Percentiles rank a stretch among this genome's conserved stretches.
Evolutionary conservation across 2,113 vertebrate genomes (phyloP).

Genomic region (Otocyon megalotis): DNA sequence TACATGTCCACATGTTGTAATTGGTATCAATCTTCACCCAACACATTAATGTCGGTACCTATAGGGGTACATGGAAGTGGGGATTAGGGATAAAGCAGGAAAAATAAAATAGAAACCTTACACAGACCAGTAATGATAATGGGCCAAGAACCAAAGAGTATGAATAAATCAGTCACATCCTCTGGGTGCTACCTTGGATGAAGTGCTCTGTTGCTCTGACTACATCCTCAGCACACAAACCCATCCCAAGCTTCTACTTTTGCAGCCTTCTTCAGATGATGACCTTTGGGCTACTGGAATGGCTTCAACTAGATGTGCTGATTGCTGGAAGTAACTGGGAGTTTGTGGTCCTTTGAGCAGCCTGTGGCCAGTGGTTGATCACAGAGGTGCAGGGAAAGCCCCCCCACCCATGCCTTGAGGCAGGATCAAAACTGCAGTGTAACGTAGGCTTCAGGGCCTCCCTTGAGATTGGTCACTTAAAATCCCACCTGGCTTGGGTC

Average conservation of each 20-base stretch:
- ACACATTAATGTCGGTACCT: not conserved
- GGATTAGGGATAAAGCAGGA: no score
- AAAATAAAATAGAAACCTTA: not conserved
- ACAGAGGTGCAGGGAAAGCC: not conserved
- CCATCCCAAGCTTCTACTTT: not conserved
- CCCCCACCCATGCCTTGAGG: not conserved
- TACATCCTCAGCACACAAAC: accelerated
- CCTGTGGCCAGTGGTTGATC: not conserved
- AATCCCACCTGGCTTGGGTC: not conserved
- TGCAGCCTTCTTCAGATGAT: not conserved
- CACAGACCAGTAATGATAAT: not conserved
- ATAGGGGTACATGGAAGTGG: not conserved
- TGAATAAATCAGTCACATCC: not conserved
- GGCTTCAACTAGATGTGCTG: not conserved
- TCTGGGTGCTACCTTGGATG: not conserved
- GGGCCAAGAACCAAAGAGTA: not conserved
- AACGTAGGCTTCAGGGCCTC: not conserved
- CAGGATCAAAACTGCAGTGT: not conserved
- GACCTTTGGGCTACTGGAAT: not conserved
- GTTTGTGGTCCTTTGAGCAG: not conserved
- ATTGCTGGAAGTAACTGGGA: not conserved
- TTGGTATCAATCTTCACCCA: no score
- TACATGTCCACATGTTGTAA: not conserved
- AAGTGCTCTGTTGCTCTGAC: not conserved
- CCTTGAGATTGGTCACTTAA: not conserved